These are phyloP conservation scores for Ecliptopera silaceata DNA, from an alignment of 2,888 invertebrate genomes.

Conservation along the genomic window DNA sequence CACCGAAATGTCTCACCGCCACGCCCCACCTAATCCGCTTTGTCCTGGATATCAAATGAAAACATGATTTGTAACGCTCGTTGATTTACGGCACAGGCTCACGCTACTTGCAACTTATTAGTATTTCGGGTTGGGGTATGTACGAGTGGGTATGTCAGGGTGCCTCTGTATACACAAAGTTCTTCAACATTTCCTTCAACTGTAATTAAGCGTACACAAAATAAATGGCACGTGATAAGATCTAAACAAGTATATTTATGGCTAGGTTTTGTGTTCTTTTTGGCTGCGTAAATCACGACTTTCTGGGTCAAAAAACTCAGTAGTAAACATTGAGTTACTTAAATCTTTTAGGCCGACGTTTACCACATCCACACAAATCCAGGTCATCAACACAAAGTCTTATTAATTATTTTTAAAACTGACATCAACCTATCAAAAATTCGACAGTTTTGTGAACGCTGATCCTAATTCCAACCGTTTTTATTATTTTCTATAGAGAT, in stretches of 20 bases:
- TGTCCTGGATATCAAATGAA: slow-evolving; percentile 80
- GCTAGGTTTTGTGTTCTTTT: slow-evolving; percentile 12
- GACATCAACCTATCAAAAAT: background rate
- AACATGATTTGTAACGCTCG: slow-evolving; percentile 32
- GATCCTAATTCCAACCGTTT: no score
- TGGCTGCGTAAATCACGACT: slow-evolving; percentile 13
- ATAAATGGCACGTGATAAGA: slow-evolving; percentile 16
- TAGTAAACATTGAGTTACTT: slow-evolving; percentile 1
- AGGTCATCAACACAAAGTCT: background rate
- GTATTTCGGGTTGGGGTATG: slow-evolving; percentile 18
- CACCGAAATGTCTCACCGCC: slow-evolving; percentile 86
- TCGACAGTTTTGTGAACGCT: no score
- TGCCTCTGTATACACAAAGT: background rate
- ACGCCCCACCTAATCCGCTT: slow-evolving; percentile 88
- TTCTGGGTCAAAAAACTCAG: slow-evolving; percentile 14
- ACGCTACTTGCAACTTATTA: slow-evolving; percentile 31
- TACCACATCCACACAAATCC: background rate
- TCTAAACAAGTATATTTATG: slow-evolving; percentile 17
- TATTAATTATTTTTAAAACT: background rate
- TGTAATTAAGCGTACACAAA: slow-evolving; percentile 15
- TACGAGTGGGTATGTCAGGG: slow-evolving; percentile 16
- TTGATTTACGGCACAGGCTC: slow-evolving; percentile 29
- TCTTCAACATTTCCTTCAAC: slow-evolving; percentile 10
- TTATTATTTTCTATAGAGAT: no score
- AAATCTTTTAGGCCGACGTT: no score